Conservation (phyloP, 2,797 vertebrate species). For the Lutjanus campechanus region DNA sequence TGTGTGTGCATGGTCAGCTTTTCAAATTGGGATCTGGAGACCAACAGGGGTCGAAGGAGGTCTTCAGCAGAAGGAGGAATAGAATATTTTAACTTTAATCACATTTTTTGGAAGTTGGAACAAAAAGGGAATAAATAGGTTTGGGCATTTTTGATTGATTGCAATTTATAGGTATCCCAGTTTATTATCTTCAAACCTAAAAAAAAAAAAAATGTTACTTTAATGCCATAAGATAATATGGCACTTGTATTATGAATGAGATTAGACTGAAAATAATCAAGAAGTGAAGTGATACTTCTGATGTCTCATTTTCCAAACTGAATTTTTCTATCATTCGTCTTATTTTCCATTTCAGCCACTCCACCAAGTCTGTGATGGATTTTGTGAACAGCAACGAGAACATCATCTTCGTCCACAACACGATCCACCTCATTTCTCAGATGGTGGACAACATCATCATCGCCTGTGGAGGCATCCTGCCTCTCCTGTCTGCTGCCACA, state of each 20-base stretch:
- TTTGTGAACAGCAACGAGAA: constrained; percentile 99
- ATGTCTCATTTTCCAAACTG: background rate
- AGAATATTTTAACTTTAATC: no score
- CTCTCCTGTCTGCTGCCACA: constrained; percentile 96
- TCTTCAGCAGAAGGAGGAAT: no score
- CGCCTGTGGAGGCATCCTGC: constrained; percentile 98
- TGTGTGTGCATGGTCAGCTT: background rate
- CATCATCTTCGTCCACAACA: constrained; percentile 99
- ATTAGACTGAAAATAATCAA: background rate
- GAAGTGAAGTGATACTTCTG: background rate
- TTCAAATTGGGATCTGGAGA: no score
- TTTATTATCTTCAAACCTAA: no score
- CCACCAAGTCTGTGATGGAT: constrained; percentile 99
- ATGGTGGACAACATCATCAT: constrained; percentile 99
- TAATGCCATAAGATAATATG: background rate
- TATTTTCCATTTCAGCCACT: constrained; percentile 88
- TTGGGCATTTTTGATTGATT: no score
- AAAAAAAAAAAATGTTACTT: no score
- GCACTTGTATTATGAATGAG: background rate
- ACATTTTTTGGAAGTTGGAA: no score
- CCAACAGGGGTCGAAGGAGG: no score
- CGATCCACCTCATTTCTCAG: constrained; percentile 99
- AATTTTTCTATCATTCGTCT: background rate
- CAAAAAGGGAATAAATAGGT: no score
- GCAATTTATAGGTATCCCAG: no score